These are phyloP conservation scores for Alectura lathami DNA, from an alignment of 2,113 vertebrate species.

Conservation along the genomic window DNA sequence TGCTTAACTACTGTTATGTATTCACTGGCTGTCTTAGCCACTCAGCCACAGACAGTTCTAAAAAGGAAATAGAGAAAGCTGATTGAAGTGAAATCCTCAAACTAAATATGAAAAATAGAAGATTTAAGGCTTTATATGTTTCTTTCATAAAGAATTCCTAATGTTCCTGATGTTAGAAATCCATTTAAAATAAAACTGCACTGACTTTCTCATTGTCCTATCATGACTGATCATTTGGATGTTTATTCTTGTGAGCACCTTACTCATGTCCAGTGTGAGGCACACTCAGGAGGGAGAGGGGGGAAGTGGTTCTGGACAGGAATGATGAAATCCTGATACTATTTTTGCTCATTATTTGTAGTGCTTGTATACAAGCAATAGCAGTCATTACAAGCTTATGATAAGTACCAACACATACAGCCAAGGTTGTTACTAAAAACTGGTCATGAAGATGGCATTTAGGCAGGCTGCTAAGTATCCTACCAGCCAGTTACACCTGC, in stretches of 20 bases:
- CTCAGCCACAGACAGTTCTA: slow-evolving; percentile 45
- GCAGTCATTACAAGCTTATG: neutral
- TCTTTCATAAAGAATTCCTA: neutral
- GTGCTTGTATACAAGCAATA: neutral
- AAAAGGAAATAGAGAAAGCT: slow-evolving; percentile 31
- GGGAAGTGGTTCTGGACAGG: neutral
- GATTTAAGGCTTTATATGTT: neutral
- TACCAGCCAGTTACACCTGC: neutral
- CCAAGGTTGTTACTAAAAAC: neutral
- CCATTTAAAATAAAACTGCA: neutral
- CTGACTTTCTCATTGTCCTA: neutral
- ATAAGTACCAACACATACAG: neutral
- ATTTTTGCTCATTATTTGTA: neutral
- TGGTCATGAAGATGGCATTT: neutral
- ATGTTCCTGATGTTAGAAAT: neutral
- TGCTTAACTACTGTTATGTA: slow-evolving; percentile 65
- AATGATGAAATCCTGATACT: neutral
- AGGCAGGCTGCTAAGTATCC: neutral
- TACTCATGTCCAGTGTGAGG: neutral
- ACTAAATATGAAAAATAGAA: slow-evolving; percentile 25
- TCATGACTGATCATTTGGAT: neutral
- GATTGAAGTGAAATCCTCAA: slow-evolving; percentile 51
- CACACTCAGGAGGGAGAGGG: neutral
- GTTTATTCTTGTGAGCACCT: neutral
- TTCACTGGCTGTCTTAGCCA: slow-evolving; percentile 40